Conservation (phyloP, 2,888 invertebrate genomes). For the Erebia epiphron region DNA sequence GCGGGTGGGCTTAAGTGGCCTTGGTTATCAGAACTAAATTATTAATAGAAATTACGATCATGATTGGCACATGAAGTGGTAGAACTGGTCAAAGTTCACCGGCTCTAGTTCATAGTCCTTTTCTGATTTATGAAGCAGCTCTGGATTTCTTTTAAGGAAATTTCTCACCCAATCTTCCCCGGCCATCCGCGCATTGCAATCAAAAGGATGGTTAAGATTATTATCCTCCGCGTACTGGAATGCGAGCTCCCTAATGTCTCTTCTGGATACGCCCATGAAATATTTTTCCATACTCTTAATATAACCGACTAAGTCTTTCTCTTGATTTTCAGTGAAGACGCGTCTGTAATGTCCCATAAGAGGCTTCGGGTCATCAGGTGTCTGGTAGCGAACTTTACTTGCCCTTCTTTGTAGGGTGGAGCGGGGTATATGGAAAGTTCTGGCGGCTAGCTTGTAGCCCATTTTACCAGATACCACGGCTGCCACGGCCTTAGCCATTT, state of each 20-base stretch:
- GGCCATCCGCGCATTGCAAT: conserved; percentile 75
- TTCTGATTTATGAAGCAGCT: conserved; percentile 66
- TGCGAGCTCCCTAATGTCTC: conserved; percentile 76
- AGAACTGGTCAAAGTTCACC: conserved; percentile 79
- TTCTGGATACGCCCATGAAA: conserved; percentile 76
- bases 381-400: conserved; percentile 74
- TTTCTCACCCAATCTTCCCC: conserved; percentile 80
- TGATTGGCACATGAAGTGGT: conserved; percentile 79
- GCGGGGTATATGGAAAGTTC: conserved; percentile 77
- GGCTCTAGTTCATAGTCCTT: conserved; percentile 70
- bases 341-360: conserved; percentile 77
- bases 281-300: conserved; percentile 79
- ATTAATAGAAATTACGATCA: conserved; percentile 54
- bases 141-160: conserved; percentile 76
- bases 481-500: conserved; percentile 78
- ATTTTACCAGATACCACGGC: conserved; percentile 79
- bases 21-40: conserved; percentile 41
- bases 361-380: conserved; percentile 72
- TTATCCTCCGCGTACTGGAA: conserved; percentile 79
- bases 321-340: conserved; percentile 77
- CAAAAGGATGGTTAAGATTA: conserved; percentile 72
- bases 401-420: conserved; percentile 77
- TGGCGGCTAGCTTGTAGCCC: conserved; percentile 77
- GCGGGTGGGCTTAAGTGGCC: conserved; percentile 57
- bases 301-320: conserved; percentile 76